Evolutionary conservation across 2,797 vertebrate species (phyloP).

Genomic region (Galago senegalensis): DNA sequence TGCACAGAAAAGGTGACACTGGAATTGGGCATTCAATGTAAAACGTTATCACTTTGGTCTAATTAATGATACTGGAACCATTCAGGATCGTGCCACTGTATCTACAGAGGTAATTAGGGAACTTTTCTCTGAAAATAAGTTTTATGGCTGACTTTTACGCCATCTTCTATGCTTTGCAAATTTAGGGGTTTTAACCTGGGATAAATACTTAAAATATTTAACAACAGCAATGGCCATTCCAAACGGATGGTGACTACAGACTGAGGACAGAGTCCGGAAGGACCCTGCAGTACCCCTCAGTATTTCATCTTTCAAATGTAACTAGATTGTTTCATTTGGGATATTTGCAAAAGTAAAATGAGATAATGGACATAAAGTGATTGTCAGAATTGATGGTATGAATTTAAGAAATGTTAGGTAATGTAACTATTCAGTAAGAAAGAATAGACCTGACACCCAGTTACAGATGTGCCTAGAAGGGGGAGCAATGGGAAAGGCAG

Average conservation of each 20-base stretch:
- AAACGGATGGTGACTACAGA: not conserved
- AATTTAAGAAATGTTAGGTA: not conserved
- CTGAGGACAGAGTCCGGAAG: not conserved
- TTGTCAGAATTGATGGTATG: not conserved
- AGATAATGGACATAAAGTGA: not conserved
- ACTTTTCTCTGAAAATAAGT: conserved; percentile 16
- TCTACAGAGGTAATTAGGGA: not conserved
- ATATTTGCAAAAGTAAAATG: not conserved
- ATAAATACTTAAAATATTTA: conserved; percentile 48
- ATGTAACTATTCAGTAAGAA: not conserved
- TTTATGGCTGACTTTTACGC: not conserved
- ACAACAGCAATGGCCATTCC: not conserved
- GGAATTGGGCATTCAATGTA: not conserved
- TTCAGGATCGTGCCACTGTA: not conserved
- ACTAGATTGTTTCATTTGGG: not conserved
- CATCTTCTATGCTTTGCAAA: not conserved
- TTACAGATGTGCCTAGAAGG: not conserved
- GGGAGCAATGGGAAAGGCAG: not conserved
- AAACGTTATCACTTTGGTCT: not conserved
- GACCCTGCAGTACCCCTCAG: not conserved
- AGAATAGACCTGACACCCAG: not conserved
- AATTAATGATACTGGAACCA: conserved; percentile 14
- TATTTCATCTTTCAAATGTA: conserved; percentile 15
- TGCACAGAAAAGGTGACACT: not conserved
- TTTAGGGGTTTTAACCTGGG: not conserved